These are phyloP conservation scores for Zeuzera pyrina DNA, from an alignment of 2,888 invertebrate species.

Conservation along the genomic window DNA sequence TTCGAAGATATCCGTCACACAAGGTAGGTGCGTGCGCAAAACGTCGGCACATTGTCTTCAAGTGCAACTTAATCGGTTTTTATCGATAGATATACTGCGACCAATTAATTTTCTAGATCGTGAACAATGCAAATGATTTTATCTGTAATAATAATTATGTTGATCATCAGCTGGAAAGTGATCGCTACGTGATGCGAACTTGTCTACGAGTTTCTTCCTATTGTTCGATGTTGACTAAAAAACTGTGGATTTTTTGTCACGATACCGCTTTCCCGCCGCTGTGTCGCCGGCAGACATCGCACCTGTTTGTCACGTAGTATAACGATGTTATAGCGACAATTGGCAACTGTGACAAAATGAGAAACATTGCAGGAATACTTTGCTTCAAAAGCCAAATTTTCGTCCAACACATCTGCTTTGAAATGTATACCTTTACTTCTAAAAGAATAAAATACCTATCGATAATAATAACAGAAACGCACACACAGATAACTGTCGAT, in stretches of 20 bases:
- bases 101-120: slow-evolving; percentile 61
- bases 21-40: neutral
- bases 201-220: slow-evolving; percentile 56
- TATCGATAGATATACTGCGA: slow-evolving; percentile 39
- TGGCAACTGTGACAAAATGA: neutral
- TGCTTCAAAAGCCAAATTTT: too few relatives aligned
- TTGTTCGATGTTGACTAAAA: slow-evolving; percentile 49
- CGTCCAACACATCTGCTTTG: too few relatives aligned
- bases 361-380: too few relatives aligned
- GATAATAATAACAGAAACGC: too few relatives aligned
- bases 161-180: slow-evolving; percentile 56
- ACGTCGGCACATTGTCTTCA: too few relatives aligned
- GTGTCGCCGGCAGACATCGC: too few relatives aligned
- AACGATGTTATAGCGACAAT: neutral
- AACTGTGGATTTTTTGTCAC: slow-evolving; percentile 33
- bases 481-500: too few relatives aligned
- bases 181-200: slow-evolving; percentile 39
- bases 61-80: too few relatives aligned
- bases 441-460: too few relatives aligned
- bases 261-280: slow-evolving; percentile 45
- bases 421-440: too few relatives aligned
- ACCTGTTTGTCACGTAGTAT: too few relatives aligned
- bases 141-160: slow-evolving; percentile 51
- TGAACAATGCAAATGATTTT: slow-evolving; percentile 67
- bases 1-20: neutral